Evolutionary conservation across 2,113 vertebrate genomes (phyloP).

Genomic region (Pantherophis guttatus): DNA sequence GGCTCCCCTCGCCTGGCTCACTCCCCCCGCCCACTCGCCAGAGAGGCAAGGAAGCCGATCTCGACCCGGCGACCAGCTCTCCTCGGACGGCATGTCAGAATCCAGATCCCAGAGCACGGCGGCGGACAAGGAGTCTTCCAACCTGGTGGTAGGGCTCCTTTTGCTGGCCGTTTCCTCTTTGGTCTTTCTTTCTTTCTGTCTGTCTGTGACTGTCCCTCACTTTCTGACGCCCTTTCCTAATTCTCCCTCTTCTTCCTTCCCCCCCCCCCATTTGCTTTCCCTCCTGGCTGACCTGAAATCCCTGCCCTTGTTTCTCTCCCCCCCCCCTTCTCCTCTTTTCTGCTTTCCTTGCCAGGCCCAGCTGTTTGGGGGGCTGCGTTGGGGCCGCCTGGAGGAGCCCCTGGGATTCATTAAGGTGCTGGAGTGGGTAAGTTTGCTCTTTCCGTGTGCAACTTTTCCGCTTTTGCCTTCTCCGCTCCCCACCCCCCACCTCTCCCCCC

Average conservation of each 20-base stretch:
- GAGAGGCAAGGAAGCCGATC: background rate
- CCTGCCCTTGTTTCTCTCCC: background rate
- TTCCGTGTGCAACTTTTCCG: conserved; percentile 1
- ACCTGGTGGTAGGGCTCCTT: conserved; percentile 58
- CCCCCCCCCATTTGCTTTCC: background rate
- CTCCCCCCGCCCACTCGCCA: background rate
- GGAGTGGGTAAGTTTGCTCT: conserved; percentile 81
- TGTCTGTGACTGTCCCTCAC: background rate
- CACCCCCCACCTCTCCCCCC: conserved; percentile 26
- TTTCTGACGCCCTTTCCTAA: background rate
- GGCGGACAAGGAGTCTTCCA: conserved; percentile 61
- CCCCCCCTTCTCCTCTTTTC: background rate
- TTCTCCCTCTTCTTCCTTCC: background rate
- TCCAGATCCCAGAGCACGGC: conserved; percentile 36
- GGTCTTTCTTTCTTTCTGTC: too few relatives aligned
- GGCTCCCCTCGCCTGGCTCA: background rate
- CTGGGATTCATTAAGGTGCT: conserved; percentile 89
- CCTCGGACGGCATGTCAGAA: conserved; percentile 56
- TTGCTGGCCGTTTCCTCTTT: background rate
- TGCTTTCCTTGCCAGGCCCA: conserved; percentile 64
- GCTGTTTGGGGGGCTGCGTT: conserved; percentile 73
- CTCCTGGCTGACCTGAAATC: background rate
- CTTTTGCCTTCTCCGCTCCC: conserved; percentile 51
- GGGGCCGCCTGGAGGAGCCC: conserved; percentile 84
- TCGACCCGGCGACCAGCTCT: background rate